Base-by-base conservation (phyloP, 2,888 invertebrate species). In the Sarcophaga subvicina region DNA sequence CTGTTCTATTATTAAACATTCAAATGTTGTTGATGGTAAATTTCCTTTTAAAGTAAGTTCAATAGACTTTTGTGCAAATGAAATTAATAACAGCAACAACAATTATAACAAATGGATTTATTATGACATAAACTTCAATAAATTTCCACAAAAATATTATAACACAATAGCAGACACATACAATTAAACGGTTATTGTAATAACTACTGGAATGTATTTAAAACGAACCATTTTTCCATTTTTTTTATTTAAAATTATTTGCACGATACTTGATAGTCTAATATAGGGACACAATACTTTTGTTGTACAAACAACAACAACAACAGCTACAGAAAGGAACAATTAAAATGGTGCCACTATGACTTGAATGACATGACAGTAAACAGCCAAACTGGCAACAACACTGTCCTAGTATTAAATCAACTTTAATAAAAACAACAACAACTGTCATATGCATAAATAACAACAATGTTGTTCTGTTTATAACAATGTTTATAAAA, bases 311-410 rank as follows among this genome's bases (percentile, higher is more conserved):
- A 73, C 45, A 54, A 22, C 59, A 67, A 82, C 66, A 85, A 75
- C 37, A 37, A 37, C 6, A 37, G 37, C 1, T 2, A 37, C 8
- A 37, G 37, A 82, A 80, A 20, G 63, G 14, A 83, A 80, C 79
- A 79, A 69, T 71, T 69, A 71, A 75, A 86, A 62, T 75, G 83
- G 69, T 83, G 73, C 66, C 83, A 67, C 70, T 75, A 70, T 78
- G 78, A 86, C 70, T 66, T 78, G 71, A 64, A 54, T 63, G 70
- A 78, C 64, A 66, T 83, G 86, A 84, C 83, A 86, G 78, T 75
- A 75, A 78, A 71, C 37, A 80, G 60, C 45, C 71, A 71, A 80
- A 45, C 60, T 78, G 67, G 25, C 77, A 82, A n/a, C 77, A 82
- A n/a, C 25, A 79, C 25, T 22, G 45, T 66, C 63, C 64, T 47